Conservation (phyloP, 2,888 invertebrate genomes). For the Dione juno region DNA sequence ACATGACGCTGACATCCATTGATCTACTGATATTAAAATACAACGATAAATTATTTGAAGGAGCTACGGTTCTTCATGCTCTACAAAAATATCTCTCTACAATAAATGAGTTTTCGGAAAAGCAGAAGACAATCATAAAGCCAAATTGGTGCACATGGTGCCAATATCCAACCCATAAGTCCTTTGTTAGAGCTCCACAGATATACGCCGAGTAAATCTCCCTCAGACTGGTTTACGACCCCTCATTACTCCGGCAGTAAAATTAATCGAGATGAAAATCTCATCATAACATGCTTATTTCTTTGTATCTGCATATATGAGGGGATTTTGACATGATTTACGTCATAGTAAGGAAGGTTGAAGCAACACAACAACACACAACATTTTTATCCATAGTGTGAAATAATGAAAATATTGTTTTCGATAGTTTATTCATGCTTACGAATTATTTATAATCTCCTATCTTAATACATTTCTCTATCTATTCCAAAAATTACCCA, state of each 20-base stretch:
- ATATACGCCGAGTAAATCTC: conserved; percentile 18
- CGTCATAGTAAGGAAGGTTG: too few species aligned
- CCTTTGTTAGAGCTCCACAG: conserved; percentile 19
- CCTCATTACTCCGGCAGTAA: conserved; percentile 10
- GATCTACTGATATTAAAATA: conserved; percentile 1
- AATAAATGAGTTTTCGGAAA: conserved; percentile 13
- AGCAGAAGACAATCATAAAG: conserved; percentile 25
- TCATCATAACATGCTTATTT: conserved; percentile 25
- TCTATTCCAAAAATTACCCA: background rate
- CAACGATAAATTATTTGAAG: background rate
- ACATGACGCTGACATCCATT: background rate
- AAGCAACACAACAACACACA: too few species aligned
- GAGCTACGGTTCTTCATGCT: too few species aligned
- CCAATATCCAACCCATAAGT: conserved; percentile 24
- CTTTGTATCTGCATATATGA: background rate
- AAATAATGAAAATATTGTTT: too few species aligned
- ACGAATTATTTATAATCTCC: background rate
- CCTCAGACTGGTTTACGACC: conserved; percentile 24
- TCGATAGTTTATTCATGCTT: background rate
- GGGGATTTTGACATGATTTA: background rate
- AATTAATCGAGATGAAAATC: conserved; percentile 22
- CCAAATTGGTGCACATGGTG: conserved; percentile 29
- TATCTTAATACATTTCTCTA: background rate
- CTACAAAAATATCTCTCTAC: background rate
- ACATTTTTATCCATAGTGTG: too few species aligned